A percentile compares a stretch with the other conserved stretches of the same genome.
These are phyloP conservation scores for Drosophila rhopaloa DNA, from an alignment of 1,140 invertebrate genomes.

Conservation along the genomic window DNA sequence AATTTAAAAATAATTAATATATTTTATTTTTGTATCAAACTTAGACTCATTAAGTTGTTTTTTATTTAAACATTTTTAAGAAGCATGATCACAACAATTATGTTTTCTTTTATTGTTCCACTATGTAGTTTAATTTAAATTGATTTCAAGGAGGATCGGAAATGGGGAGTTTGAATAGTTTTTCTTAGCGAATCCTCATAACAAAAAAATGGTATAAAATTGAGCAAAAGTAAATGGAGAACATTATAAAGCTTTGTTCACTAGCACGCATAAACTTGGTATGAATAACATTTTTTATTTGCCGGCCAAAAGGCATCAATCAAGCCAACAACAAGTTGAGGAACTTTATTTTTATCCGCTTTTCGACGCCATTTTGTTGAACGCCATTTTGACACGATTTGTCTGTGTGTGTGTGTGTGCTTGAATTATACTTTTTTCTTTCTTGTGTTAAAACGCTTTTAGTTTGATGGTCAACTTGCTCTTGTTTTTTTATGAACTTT, in stretches of 20 bases:
- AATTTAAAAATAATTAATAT: no score
- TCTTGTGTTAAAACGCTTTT: conserved; percentile 38
- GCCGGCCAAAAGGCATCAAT: conserved; percentile 36
- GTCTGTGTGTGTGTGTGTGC: conserved; percentile 1
- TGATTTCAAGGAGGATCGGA: no score
- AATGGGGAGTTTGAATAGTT: no score
- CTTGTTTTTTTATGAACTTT: conserved; percentile 20
- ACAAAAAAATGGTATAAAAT: neutral
- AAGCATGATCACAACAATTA: no score
- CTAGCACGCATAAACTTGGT: conserved; percentile 21
- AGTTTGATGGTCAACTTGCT: conserved; percentile 44
- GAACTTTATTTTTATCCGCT: conserved; percentile 38
- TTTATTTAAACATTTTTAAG: no score
- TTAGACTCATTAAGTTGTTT: no score
- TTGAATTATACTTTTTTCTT: conserved; percentile 1
- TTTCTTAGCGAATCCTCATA: no score
- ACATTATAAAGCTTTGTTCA: neutral
- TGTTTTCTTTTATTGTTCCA: no score
- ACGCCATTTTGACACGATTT: conserved; percentile 39
- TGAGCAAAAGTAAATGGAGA: no score
- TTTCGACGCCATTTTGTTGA: conserved; percentile 39
- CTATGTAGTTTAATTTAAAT: no score
- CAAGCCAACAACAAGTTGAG: conserved; percentile 41
- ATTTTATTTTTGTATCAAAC: no score
- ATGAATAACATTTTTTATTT: conserved; percentile 27